Conservation (phyloP, 2,797 vertebrate genomes). For the Pseudotriccus pelzelni region DNA sequence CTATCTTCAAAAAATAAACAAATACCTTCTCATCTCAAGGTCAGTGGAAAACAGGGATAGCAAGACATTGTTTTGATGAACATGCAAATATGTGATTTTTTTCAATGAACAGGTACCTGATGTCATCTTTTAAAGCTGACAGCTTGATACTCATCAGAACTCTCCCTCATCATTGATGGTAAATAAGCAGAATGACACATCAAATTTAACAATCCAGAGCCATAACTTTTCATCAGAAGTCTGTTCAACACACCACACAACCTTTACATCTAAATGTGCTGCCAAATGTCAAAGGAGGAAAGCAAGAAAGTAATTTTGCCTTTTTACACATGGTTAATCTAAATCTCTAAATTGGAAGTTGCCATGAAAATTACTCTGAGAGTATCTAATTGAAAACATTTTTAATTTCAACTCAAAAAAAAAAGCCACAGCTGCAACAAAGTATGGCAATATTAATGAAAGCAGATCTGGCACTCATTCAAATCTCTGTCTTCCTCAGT, state of each 20-base stretch:
- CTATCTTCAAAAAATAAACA: constrained; percentile 13
- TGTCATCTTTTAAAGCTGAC: not conserved
- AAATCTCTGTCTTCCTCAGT: constrained; percentile 26
- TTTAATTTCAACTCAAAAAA: constrained; percentile 42
- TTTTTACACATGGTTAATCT: constrained; percentile 26
- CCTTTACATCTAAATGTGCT: not conserved
- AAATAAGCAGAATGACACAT: not conserved
- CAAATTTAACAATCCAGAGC: constrained; percentile 20
- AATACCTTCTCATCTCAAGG: constrained; percentile 2
- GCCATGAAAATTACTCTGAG: constrained; percentile 22
- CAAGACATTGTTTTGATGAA: not conserved
- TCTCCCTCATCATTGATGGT: not conserved
- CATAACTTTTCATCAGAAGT: not conserved
- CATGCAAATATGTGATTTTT: not conserved
- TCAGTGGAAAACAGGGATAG: not conserved
- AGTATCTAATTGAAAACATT: constrained; percentile 52
- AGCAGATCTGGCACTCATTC: constrained; percentile 38
- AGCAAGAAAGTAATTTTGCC: constrained; percentile 17
- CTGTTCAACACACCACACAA: not conserved
- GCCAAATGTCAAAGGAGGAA: constrained; percentile 17
- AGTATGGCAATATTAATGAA: constrained; percentile 55
- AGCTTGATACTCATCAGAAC: not conserved
- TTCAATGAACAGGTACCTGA: not conserved
- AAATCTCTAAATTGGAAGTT: constrained; percentile 36
- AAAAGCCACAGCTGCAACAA: constrained; percentile 31